These are phyloP conservation scores for Drosophila triauraria DNA, from an alignment of 1,140 invertebrate species.

Conservation along the genomic window DNA sequence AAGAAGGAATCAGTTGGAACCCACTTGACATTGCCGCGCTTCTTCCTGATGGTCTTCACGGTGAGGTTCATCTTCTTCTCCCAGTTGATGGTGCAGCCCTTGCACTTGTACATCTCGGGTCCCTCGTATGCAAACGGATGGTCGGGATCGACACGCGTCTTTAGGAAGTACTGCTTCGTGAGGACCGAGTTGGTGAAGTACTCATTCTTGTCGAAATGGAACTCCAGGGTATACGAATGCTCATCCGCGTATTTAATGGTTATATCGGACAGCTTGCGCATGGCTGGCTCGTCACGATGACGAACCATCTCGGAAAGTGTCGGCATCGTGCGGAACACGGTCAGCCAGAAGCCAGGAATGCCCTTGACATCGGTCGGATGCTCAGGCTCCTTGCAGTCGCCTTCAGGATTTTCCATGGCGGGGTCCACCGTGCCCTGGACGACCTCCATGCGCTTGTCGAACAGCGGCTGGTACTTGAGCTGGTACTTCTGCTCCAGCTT, in stretches of 20 bases:
- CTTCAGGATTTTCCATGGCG: constrained; percentile 91
- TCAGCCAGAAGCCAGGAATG: constrained; percentile 98
- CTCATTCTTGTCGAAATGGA: too few relatives aligned
- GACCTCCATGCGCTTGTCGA: constrained; percentile 93
- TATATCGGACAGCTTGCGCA: constrained; percentile 96
- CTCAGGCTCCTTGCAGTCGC: constrained; percentile 92
- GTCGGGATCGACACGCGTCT: too few relatives aligned
- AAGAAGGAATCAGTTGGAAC: too few relatives aligned
- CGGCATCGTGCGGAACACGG: constrained; percentile 97
- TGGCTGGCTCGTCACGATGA: constrained; percentile 97
- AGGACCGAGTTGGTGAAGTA: too few relatives aligned
- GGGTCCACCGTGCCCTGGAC: constrained; percentile 94
- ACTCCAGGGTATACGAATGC: constrained; percentile 88
- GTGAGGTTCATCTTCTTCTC: too few relatives aligned
- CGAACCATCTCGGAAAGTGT: constrained; percentile 96
- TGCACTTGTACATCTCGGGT: too few relatives aligned
- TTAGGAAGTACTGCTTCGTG: too few relatives aligned
- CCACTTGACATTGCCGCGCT: too few relatives aligned
- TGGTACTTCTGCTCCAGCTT: constrained; percentile 96
- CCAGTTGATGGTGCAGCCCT: too few relatives aligned
- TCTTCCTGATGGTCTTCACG: too few relatives aligned
- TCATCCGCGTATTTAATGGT: constrained; percentile 91
- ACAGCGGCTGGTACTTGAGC: constrained; percentile 91
- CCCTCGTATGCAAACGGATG: too few relatives aligned
- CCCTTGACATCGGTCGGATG: constrained; percentile 93